Evolutionary conservation across 92 coral and sea anemone species (phyloP), one percentile per base, ranked within the genome.

Genomic region (Porites lobata): DNA sequence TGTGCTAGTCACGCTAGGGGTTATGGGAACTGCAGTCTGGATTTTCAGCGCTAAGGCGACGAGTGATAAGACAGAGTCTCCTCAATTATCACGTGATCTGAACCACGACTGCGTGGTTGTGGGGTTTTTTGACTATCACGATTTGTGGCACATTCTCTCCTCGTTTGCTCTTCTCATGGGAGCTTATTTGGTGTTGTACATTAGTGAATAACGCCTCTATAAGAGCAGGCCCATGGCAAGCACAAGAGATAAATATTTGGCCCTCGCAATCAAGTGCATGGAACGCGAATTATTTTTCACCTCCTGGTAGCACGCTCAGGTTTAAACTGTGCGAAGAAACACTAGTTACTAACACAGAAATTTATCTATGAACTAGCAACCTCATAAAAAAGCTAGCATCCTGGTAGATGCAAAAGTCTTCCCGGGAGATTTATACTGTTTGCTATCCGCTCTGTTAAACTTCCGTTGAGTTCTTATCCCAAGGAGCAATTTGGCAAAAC

Each of bases 141-240:
- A 97, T 66, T 62, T 92, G 62, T 97, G 99, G 99, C 99, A 97
- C 78, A 97, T 97, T 12, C 20, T 94, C 92, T 97, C 99, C 0
- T 97, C 99, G 9, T 97, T 97, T 86, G 92, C 92, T 20, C 88
- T 97, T 53, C 91, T 97, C 7, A 93, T 92, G 95, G 96, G 96
- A 17, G 87, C 98, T 0, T 97, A 92, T 78, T 91, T 97, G 69
- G 91, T 97, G 26, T 78, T 95, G 89, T 97, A 90, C 67, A 89
- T 95, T 22, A 95, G 98, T 51, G 96, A 91, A 65, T 93, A 74
- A 84, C n/a, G 29, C n/a, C 32, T 59, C 15, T 38, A 3, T 38
- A 38, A 54, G 21, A 3, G 14, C 18, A 52, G 11, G 61, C 15
- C 61, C 1, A 56, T 56, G 61, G 15, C 65, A 50, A 54, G 43